phyloP scores from a whole-genome alignment of 1,140 invertebrate genomes.

The Heterodera carotae region DNA sequence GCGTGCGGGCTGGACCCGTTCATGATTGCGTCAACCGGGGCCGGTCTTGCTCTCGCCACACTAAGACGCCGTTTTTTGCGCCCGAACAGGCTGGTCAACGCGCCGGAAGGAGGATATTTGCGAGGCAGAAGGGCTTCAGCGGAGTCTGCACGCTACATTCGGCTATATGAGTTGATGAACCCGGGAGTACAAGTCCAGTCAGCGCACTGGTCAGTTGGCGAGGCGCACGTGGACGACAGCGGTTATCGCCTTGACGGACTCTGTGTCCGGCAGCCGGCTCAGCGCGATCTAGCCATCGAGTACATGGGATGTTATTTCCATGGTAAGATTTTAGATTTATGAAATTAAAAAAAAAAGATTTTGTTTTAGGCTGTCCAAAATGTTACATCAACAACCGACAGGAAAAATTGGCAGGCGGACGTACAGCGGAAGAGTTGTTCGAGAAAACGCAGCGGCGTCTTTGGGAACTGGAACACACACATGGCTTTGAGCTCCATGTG shows the following conservation, averaged over 20 bases:
- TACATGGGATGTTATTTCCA: no score
- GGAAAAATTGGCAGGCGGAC: background rate
- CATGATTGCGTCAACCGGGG: conserved; percentile 16
- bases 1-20: conserved; percentile 27
- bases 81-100: background rate
- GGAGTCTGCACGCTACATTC: conserved; percentile 8
- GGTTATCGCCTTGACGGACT: conserved; percentile 19
- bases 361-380: no score
- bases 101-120: conserved; percentile 24
- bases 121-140: conserved; percentile 13
- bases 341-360: background rate
- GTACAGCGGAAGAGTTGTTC: conserved; percentile 15
- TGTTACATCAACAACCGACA: no score
- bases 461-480: background rate
- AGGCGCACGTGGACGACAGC: conserved; percentile 16
- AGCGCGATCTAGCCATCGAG: conserved; percentile 24
- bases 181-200: background rate
- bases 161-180: conserved; percentile 11
- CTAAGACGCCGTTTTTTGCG: conserved; percentile 15
- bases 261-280: background rate
- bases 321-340: conserved; percentile 17
- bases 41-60: conserved; percentile 15
- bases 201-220: conserved; percentile 11
- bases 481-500: conserved; percentile 14
- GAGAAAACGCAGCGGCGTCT: conserved; percentile 11